Evolutionary conservation across 2,888 invertebrate species (phyloP), one percentile per base, ranked within the genome.

Genomic region (Stegophylla sp.): DNA sequence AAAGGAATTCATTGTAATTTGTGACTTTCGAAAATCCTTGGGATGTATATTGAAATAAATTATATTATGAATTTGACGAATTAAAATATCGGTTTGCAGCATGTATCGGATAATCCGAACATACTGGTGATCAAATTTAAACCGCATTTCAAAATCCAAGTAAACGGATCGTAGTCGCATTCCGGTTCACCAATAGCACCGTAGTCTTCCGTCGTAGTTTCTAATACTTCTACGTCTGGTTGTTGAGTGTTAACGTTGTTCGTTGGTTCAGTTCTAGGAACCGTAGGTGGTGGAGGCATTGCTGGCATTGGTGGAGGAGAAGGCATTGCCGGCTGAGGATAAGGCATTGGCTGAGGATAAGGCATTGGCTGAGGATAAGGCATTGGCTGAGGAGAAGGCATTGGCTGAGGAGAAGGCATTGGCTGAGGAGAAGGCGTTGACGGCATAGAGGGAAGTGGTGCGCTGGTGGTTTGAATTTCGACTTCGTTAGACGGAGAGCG

Each of bases 1-100:
- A n/a, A n/a, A n/a, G n/a, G n/a, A n/a, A n/a, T n/a, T n/a, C n/a
- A n/a, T n/a, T n/a, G n/a, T n/a, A n/a, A n/a, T n/a, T n/a, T n/a
- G n/a, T n/a, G n/a, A n/a, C n/a, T n/a, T n/a, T n/a, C n/a, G n/a
- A n/a, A n/a, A n/a, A n/a, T n/a, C n/a, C n/a, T n/a, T n/a, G n/a
- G n/a, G n/a, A n/a, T n/a, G n/a, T n/a, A n/a, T n/a, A n/a, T n/a
- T n/a, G n/a, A n/a, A n/a, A n/a, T n/a, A n/a, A n/a, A 48, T 48
- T 48, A 9, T 17, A 0, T 48, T 17, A 48, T 20, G 3, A 1
- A 56, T 56, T 20, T 1, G 56, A 13, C 23, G 17, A 1, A 26
- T 76, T 66, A 76, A 43, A 76, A 66, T 53, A 76, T n/a, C 3
- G 64, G 26, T 51, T 79, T 79, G 34, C 79, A 79, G 26, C 79